Conservation (phyloP, 2,797 vertebrate genomes). For the Hafferia zeledoni region DNA sequence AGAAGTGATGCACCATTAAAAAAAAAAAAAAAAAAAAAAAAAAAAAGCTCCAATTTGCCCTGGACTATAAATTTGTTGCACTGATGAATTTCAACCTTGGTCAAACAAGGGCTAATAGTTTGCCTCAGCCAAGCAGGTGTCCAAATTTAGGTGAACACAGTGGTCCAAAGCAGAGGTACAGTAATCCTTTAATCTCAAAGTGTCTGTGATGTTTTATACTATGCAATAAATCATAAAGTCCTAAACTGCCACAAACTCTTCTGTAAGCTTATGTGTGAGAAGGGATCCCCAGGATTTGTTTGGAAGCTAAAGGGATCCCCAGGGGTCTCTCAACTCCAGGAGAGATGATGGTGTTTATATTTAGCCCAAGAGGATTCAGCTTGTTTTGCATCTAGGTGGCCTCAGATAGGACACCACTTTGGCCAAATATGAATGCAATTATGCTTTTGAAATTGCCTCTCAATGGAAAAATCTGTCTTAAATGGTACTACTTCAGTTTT, state of each 20-base stretch:
- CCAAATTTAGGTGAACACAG: neutral
- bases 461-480: slow-evolving; percentile 17
- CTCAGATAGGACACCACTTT: neutral
- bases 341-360: neutral
- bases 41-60: neutral
- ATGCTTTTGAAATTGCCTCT: neutral
- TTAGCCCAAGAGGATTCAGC: neutral
- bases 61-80: neutral
- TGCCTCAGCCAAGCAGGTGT: neutral
- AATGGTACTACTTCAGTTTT: slow-evolving; percentile 22
- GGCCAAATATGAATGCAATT: neutral
- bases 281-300: too few species aligned
- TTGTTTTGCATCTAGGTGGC: neutral
- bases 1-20: neutral
- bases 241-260: neutral
- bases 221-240: neutral
- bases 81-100: neutral
- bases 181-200: neutral
- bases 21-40: neutral
- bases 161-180: neutral
- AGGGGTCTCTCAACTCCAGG: neutral
- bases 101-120: neutral
- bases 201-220: neutral
- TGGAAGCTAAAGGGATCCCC: neutral
- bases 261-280: neutral